Base-by-base conservation (phyloP, 1,140 invertebrate species). In the Hypothenemus hampei region DNA sequence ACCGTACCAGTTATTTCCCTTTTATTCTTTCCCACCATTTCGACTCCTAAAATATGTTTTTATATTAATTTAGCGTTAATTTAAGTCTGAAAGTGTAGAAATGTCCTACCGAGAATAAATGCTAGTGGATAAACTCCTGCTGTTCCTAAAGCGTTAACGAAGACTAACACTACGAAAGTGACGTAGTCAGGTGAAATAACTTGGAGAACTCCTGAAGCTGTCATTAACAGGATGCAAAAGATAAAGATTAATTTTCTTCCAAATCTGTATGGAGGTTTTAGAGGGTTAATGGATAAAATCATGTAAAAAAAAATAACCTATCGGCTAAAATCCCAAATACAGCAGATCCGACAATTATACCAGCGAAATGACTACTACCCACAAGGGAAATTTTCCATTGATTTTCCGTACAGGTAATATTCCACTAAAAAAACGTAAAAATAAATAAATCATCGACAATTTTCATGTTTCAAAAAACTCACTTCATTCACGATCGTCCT, bases 1-100 rank as follows among this genome's bases (percentile, higher is more conserved):
- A 81, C 76, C 19, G 83, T 76, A 13, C 79, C 82, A 54, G 78
- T 81, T 65, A 82, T 75, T 60, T 82, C 81, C 10, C 84, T 72
- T 67, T 79, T 81, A 15, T 70, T 69, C 5, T 75, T 75, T 2
- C 82, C 82, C 8, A 85, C 80, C 73, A 83, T 76, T 72, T 86
- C 84, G 11, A 85, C 75, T 29, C 79, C 81, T 82, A 52, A 36
- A 66, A 59, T 19, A 45, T 31, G 11, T n/a, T n/a, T n/a, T n/a
- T n/a, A n/a, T n/a, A n/a, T n/a, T n/a, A n/a, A n/a, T 31, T 3
- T 13, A 31, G 13, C 1, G 26, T 1, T 31, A 11, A 13, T 13
- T 31, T 1, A 1, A 31, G 10, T 8, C 26, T 13, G 35, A 2
- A 16, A 37, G 35, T 16, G 1, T 4, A 8, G 1, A 10, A 46